These are phyloP conservation scores for Micromesistius poutassou DNA, from an alignment of 2,797 vertebrate genomes.

Conservation along the genomic window DNA sequence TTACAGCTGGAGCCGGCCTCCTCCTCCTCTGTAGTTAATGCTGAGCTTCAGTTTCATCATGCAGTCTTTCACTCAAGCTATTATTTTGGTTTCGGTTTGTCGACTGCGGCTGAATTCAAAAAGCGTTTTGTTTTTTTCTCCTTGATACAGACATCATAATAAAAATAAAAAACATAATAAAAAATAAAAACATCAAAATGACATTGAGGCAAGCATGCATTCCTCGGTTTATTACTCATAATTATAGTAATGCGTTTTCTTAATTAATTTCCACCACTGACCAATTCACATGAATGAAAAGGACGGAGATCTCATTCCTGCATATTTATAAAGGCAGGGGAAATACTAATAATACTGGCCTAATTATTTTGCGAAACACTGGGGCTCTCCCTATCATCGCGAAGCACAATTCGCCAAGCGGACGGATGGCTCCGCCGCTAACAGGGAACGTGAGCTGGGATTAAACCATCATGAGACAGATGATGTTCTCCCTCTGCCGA, in stretches of 20 bases:
- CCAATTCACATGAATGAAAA: too few relatives aligned
- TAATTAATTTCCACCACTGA: not conserved
- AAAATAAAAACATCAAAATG: not conserved
- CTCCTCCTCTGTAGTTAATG: not conserved
- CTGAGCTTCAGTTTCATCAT: not conserved
- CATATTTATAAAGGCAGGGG: not conserved
- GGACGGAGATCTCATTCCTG: too few relatives aligned
- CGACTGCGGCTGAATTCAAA: not conserved
- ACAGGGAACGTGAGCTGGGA: too few relatives aligned
- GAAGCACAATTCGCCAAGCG: too few relatives aligned
- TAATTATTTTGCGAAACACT: too few relatives aligned
- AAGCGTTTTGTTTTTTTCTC: not conserved
- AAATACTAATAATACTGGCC: not conserved
- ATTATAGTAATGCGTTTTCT: not conserved
- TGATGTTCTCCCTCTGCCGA: too few relatives aligned
- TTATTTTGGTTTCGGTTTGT: not conserved
- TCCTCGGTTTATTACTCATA: not conserved
- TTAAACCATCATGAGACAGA: not conserved
- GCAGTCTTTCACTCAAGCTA: not conserved
- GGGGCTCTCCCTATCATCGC: too few relatives aligned
- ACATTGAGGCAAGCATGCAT: not conserved
- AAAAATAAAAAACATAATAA: not conserved
- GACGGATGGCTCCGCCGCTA: too few relatives aligned
- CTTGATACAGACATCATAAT: not conserved
- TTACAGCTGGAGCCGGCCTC: not conserved